phyloP scores from a whole-genome alignment of 2,797 vertebrate species.

The Buceros bicornis region DNA sequence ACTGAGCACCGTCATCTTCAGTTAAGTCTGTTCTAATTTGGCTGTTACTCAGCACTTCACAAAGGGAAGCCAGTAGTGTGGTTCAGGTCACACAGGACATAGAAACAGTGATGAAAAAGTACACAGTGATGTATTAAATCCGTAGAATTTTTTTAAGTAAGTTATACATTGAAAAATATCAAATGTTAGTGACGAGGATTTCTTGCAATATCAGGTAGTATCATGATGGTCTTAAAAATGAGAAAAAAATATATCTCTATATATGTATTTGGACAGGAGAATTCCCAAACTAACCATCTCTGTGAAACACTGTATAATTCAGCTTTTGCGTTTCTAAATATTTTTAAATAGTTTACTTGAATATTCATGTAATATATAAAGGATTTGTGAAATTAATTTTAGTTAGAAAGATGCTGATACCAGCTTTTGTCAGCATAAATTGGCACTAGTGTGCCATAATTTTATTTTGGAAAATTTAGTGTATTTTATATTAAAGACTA shows the following conservation, averaged over 20 bases:
- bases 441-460: constrained; percentile 82
- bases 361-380: constrained; percentile 85
- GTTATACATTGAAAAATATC: constrained; percentile 49
- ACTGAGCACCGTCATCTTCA: constrained; percentile 1
- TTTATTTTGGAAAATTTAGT: constrained; percentile 84
- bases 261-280: constrained; percentile 62
- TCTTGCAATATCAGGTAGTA: constrained; percentile 59
- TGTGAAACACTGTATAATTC: constrained; percentile 81
- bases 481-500: constrained; percentile 86
- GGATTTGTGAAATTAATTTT: constrained; percentile 84
- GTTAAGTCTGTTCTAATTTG: constrained; percentile 30
- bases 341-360: constrained; percentile 82
- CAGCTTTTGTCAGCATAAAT: constrained; percentile 80
- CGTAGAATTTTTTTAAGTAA: not conserved
- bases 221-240: constrained; percentile 76
- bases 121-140: constrained; percentile 14
- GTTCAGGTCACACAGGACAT: not conserved
- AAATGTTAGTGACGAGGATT: constrained; percentile 54
- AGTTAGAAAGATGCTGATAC: constrained; percentile 86
- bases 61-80: constrained; percentile 52
- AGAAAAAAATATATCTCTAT: constrained; percentile 60
- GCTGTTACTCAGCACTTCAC: constrained; percentile 61
- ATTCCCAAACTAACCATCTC: constrained; percentile 76
- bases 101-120: constrained; percentile 9
- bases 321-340: constrained; percentile 76